Percentiles rank a stretch among this genome's conserved stretches.
These are phyloP conservation scores for Ellobius talpinus DNA, from an alignment of 2,113 vertebrate species.

Conservation along the genomic window DNA sequence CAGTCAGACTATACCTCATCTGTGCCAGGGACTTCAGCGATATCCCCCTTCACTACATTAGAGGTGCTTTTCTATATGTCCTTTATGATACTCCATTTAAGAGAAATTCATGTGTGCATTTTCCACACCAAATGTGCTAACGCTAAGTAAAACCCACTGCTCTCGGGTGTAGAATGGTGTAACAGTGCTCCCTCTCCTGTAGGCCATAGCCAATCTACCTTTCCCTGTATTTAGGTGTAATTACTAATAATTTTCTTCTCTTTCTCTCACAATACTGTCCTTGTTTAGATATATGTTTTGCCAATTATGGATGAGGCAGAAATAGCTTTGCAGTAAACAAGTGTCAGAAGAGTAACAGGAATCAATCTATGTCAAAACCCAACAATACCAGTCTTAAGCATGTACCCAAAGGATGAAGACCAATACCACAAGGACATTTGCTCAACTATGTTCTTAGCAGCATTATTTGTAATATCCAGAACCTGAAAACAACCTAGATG, in stretches of 20 bases:
- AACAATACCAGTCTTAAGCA: no score
- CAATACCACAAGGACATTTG: no score
- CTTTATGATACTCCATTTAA: background rate
- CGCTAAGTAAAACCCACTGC: background rate
- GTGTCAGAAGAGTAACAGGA: background rate
- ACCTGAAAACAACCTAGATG: no score
- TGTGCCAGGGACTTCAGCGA: background rate
- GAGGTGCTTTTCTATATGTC: background rate
- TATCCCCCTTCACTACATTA: background rate
- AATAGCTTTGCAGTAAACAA: background rate
- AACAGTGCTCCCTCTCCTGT: background rate
- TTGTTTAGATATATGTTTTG: background rate
- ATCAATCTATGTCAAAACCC: no score
- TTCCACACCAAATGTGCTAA: background rate
- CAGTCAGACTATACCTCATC: no score
- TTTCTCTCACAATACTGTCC: background rate
- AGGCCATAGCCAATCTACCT: background rate
- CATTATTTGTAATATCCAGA: no score
- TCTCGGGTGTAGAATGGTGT: background rate
- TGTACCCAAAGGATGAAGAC: no score
- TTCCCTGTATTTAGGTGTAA: background rate
- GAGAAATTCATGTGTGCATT: background rate
- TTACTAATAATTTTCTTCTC: background rate
- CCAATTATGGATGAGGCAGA: background rate
- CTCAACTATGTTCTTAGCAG: no score